These are phyloP conservation scores for Drosophila leontia DNA, from an alignment of 1,140 invertebrate genomes.

Conservation along the genomic window DNA sequence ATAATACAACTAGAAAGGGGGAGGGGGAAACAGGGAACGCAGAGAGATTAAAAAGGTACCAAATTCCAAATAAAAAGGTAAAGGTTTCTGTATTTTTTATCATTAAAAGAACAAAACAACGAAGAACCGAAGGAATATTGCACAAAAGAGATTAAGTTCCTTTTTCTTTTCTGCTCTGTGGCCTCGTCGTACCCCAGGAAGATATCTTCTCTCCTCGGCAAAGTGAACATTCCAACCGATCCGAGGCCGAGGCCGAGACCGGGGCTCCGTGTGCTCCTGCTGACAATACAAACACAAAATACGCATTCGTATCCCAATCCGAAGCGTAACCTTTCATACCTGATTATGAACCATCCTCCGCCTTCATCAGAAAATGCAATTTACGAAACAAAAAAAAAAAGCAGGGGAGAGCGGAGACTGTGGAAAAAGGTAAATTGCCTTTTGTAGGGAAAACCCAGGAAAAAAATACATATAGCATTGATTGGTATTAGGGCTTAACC, in stretches of 20 bases:
- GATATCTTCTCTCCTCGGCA: conserved; percentile 51
- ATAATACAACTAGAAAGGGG: conserved; percentile 65
- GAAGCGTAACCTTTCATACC: conserved; percentile 82
- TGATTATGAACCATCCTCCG: conserved; percentile 65
- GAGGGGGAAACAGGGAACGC: conserved; percentile 1
- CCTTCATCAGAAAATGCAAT: conserved; percentile 82
- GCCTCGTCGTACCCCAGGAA: conserved; percentile 16
- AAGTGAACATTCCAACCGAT: conserved; percentile 74
- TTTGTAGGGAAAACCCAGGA: conserved; percentile 49
- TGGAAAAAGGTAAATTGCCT: conserved; percentile 59
- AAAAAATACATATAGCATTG: conserved; percentile 42
- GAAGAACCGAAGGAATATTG: conserved; percentile 58
- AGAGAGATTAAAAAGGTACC: conserved; percentile 80
- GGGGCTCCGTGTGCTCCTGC: conserved; percentile 30
- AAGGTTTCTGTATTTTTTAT: conserved; percentile 77
- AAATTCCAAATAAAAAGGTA: conserved; percentile 82
- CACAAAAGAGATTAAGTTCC: conserved; percentile 84
- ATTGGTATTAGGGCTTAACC: conserved; percentile 81
- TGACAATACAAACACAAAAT: conserved; percentile 58
- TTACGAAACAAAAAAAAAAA: conserved; percentile 72
- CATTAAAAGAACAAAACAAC: conserved; percentile 81
- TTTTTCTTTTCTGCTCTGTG: conserved; percentile 34
- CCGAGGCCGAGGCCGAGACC: conserved; percentile 1
- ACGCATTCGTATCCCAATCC: conserved; percentile 26
- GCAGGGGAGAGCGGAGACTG: not conserved